Evolutionary conservation across 2,113 vertebrate species (phyloP).

Genomic region (Melospiza georgiana): DNA sequence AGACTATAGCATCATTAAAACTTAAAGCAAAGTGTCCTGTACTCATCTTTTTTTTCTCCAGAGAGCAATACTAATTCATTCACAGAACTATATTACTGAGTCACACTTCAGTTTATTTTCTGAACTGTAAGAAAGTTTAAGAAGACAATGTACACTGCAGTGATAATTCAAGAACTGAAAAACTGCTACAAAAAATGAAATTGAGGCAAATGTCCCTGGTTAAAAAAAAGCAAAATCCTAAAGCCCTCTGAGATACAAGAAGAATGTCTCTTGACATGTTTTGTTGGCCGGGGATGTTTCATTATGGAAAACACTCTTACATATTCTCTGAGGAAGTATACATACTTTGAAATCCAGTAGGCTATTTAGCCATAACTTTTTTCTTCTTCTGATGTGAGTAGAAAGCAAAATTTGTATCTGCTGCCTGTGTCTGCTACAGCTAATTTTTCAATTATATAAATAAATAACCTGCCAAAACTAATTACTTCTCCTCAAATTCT

Average conservation of each 20-base stretch:
- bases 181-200: slow-evolving; percentile 2
- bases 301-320: not conserved
- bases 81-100: not conserved
- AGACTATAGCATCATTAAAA: not conserved
- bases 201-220: not conserved
- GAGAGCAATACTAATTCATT: not conserved
- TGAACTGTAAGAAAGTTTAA: not conserved
- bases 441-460: slow-evolving; percentile 82
- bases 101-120: not conserved
- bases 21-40: not conserved
- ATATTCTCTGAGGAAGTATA: not conserved
- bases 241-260: not conserved
- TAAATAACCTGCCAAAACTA: slow-evolving; percentile 80
- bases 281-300: not conserved
- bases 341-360: slow-evolving; percentile 31
- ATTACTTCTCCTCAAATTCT: slow-evolving; percentile 78
- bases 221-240: not conserved
- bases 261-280: not conserved
- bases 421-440: slow-evolving; percentile 43
- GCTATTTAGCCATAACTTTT: slow-evolving; percentile 29
- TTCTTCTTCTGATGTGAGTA: slow-evolving; percentile 9
- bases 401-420: slow-evolving; percentile 44
- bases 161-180: slow-evolving; percentile 1
- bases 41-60: not conserved
- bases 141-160: not conserved